These are phyloP conservation scores for Cephus sareptanus DNA, from an alignment of 2,888 invertebrate genomes.

Conservation along the genomic window DNA sequence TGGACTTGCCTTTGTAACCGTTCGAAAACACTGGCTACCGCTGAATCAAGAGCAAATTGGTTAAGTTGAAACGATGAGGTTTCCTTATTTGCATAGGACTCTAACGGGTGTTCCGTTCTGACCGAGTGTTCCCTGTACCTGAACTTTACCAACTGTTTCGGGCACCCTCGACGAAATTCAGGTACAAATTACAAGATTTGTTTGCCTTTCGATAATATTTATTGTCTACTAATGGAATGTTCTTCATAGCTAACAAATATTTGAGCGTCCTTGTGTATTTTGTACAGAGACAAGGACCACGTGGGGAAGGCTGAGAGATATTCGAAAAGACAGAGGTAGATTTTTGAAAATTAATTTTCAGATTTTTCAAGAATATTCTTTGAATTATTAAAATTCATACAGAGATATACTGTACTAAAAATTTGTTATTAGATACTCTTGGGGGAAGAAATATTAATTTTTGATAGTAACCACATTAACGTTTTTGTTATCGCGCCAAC, in stretches of 20 bases:
- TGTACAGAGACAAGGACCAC: background rate
- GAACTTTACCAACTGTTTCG: conserved; percentile 13
- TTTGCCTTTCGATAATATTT: conserved; percentile 14
- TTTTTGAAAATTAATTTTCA: background rate
- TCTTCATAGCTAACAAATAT: conserved; percentile 18
- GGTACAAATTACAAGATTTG: conserved; percentile 22
- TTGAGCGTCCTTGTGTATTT: conserved; percentile 8
- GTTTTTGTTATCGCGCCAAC: conserved; percentile 14
- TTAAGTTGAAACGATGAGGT: conserved; percentile 8
- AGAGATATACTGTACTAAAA: background rate
- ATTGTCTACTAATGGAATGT: conserved; percentile 18
- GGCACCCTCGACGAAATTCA: conserved; percentile 9
- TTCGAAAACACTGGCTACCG: background rate
- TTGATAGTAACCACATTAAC: background rate
- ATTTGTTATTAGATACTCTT: background rate
- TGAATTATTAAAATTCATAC: background rate
- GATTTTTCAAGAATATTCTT: background rate
- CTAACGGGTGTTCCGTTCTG: conserved; percentile 7
- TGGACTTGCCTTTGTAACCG: background rate
- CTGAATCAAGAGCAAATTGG: conserved; percentile 12
- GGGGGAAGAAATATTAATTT: background rate
- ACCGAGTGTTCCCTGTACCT: background rate
- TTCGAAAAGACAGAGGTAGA: background rate
- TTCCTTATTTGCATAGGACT: conserved; percentile 18
- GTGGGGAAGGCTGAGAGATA: background rate